Evolutionary conservation across 2,113 vertebrate genomes (phyloP), one percentile per base, ranked within the genome.

Genomic region (Takifugu flavidus): DNA sequence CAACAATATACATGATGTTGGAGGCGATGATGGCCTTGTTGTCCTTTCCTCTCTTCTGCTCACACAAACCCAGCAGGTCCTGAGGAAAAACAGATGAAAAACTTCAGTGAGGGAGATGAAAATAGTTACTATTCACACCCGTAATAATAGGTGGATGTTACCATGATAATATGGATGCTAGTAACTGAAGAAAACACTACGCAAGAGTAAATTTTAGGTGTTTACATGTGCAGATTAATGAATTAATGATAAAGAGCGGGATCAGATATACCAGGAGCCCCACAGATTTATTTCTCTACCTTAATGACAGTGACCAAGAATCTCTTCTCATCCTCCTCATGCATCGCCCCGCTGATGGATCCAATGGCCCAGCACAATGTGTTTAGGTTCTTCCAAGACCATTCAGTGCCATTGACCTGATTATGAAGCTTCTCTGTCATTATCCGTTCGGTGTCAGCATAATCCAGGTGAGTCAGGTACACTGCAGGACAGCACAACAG

Each of bases 11-110:
- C 97, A 98, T 99, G 78, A 98, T 99, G 90, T 99, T 98, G 67
- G 97, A 99, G 75, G 97, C 97, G 55, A 99, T 99, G 86, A 98
- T 99, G 79, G 97, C 97, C 92, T 99, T 99, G 81, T 99, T 99
- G 91, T 98, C 97, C 86, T 98, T 99, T 26, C 97, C 97, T 90
- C 97, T 91, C 77, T 99, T 99, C 85, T 99, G 96, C 86, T 99
- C 97, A 74, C 97, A 99, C 56, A 99, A 93, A 80, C 96, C 97
- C 87, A 98, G 88, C 44, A 98, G 90, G 88, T 99, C 97, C 97
- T 99, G 59, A 43, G 25, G 59, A 60, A 51, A n/a, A 64, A 57
- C 1, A 52, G n/a, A 13, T 14, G 12, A 45, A 45, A 45, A 45
- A 13, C 44, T 3, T 12, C 43, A 45, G 43, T 45, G 43, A 12